Base-by-base conservation (phyloP, 2,888 invertebrate genomes). In the Andricus curvator region DNA sequence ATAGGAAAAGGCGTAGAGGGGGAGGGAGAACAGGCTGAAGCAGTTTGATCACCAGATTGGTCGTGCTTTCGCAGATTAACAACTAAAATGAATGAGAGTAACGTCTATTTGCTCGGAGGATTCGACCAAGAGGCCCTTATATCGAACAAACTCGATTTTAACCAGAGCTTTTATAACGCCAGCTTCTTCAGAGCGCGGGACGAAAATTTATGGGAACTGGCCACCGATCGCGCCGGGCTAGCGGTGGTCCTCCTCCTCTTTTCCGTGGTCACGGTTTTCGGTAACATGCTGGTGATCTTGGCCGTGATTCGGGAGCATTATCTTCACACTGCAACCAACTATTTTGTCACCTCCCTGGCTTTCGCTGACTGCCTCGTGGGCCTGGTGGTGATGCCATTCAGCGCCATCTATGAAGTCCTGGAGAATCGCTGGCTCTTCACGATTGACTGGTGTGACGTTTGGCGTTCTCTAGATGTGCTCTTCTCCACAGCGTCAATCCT, bases 401-500 rank as follows among this genome's bases (percentile, higher is more conserved):
- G 97, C 84, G 98, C 98, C 0, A 94, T 98, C 20, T 97, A 98
- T 91, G 98, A 98, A 93, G 96, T 97, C 20, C 93, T 97, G 44
- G 97, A 97, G 88, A 97, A 97, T 89, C 96, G 96, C 37, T 99
- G 99, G 99, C 96, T 98, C 87, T 99, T 98, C 91, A 99, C 99
- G 6, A 96, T 96, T 4, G 97, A 97, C 89, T 98, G 98, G 97
- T 99, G 99, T 93, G 99, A 99, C 91, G 96, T 99, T 33, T 99
- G 99, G 99, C 95, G 99, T 79, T 99, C 99, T 0, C 93, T 99
- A 84, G 99, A 99, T 91, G 99, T 99, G 2, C 95, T 99, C 2
- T 99, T 99, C 88, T 98, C 98, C 88, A 99, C 99, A 0, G 99
- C 99, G 8, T 99, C 99, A 17, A 99, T 99, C 88, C 94, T 99